Evolutionary conservation across 2,113 vertebrate genomes (phyloP).

Genomic region (Charina bottae): DNA sequence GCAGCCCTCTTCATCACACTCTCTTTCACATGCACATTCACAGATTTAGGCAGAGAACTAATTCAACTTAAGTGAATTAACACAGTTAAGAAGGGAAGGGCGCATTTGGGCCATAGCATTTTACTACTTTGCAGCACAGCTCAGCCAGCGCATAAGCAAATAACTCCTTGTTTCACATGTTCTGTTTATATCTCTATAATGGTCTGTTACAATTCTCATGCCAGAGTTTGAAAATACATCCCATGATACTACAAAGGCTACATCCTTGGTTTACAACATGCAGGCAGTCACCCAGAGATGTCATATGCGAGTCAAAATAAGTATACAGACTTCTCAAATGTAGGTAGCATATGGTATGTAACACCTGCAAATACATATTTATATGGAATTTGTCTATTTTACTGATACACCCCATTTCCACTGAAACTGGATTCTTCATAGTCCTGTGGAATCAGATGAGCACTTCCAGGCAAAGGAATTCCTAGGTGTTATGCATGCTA

Average conservation of each 20-base stretch:
- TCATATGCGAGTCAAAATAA: constrained; percentile 56
- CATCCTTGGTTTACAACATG: constrained; percentile 54
- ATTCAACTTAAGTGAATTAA: constrained; percentile 52
- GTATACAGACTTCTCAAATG: constrained; percentile 52
- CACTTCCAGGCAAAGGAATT: neutral
- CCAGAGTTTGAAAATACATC: constrained; percentile 56
- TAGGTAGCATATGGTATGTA: constrained; percentile 45
- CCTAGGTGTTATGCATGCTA: neutral
- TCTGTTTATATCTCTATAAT: constrained; percentile 61
- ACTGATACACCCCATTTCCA: constrained; percentile 34
- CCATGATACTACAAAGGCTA: constrained; percentile 35
- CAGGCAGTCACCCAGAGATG: constrained; percentile 37
- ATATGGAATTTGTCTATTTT: constrained; percentile 43
- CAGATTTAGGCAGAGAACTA: constrained; percentile 34
- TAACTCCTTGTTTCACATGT: constrained; percentile 57
- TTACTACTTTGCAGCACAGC: constrained; percentile 56
- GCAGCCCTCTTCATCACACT: constrained; percentile 41
- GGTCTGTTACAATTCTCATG: constrained; percentile 56
- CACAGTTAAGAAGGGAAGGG: constrained; percentile 53
- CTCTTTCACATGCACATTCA: constrained; percentile 30
- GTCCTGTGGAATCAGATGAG: neutral
- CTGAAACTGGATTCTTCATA: constrained; percentile 18
- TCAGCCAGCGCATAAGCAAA: constrained; percentile 62
- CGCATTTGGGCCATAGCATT: constrained; percentile 53
- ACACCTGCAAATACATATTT: constrained; percentile 31